Conservation (phyloP, 1,140 invertebrate species). For the Euura saliciscinereae region DNA sequence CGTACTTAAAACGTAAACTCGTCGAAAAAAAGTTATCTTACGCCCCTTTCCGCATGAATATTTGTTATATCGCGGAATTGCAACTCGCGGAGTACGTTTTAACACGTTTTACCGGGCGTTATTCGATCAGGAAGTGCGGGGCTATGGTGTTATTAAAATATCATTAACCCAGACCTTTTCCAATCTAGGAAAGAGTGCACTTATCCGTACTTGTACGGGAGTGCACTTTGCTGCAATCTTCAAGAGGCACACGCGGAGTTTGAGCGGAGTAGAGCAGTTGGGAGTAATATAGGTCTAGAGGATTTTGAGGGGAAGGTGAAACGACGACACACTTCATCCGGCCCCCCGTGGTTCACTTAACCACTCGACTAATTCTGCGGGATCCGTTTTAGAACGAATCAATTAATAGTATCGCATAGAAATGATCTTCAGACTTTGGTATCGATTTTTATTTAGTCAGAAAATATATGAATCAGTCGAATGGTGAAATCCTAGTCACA, state of each 20-base stretch:
- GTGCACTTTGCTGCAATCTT: slow-evolving; percentile 4
- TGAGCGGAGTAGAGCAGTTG: not conserved
- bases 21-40: too few relatives aligned
- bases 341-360: not conserved
- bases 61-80: not conserved
- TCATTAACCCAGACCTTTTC: not conserved
- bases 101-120: not conserved
- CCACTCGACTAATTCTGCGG: not conserved
- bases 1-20: too few relatives aligned
- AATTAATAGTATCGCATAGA: too few relatives aligned
- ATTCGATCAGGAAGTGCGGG: not conserved
- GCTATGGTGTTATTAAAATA: not conserved
- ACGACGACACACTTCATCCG: not conserved
- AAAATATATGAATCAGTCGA: too few relatives aligned
- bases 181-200: slow-evolving; percentile 4
- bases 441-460: too few relatives aligned
- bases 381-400: too few relatives aligned
- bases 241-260: not conserved
- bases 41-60: too few relatives aligned
- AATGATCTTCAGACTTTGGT: too few relatives aligned
- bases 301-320: not conserved
- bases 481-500: too few relatives aligned
- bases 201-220: slow-evolving; percentile 3
- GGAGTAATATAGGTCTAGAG: not conserved
- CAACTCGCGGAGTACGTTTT: not conserved